Percentiles rank a stretch among this genome's conserved stretches.
Evolutionary conservation across 30 jellyfish, hydroid and myxozoan genomes (phyloP).

Genomic region (Mastigias papua): DNA sequence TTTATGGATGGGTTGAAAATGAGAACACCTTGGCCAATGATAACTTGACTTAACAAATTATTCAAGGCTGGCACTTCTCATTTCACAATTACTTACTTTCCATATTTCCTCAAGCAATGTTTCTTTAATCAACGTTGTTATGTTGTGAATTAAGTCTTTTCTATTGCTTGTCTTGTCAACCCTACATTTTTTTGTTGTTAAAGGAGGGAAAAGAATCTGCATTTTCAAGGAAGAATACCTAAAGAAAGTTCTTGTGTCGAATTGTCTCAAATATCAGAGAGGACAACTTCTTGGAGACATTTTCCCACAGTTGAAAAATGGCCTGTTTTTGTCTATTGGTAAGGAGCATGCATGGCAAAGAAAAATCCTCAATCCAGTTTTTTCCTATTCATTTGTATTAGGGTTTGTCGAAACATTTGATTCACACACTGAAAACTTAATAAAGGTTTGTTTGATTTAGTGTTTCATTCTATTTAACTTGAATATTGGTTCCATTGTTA

Average conservation of each 20-base stretch:
- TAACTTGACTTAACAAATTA: no score
- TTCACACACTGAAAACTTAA: not conserved
- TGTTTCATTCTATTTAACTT: no score
- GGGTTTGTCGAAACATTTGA: constrained; percentile 45
- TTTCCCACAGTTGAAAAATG: constrained; percentile 29
- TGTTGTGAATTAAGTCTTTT: no score
- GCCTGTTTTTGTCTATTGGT: constrained; percentile 52
- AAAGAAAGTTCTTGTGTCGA: constrained; percentile 11
- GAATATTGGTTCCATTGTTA: no score
- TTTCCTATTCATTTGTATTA: constrained; percentile 42
- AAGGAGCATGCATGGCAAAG: constrained; percentile 78
- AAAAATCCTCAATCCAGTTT: constrained; percentile 67
- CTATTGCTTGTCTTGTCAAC: no score
- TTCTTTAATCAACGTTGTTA: no score
- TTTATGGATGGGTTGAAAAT: no score
- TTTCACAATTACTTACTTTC: no score
- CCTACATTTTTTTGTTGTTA: no score
- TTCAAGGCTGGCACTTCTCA: no score
- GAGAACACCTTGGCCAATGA: no score
- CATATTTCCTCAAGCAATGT: no score
- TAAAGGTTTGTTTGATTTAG: not conserved
- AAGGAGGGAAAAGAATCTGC: constrained; percentile 4
- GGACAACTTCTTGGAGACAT: not conserved
- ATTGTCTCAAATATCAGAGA: not conserved
- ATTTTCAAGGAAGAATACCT: constrained; percentile 9